Evolutionary conservation across 2,113 vertebrate species (phyloP).

Genomic region (Xiphophorus couchianus): DNA sequence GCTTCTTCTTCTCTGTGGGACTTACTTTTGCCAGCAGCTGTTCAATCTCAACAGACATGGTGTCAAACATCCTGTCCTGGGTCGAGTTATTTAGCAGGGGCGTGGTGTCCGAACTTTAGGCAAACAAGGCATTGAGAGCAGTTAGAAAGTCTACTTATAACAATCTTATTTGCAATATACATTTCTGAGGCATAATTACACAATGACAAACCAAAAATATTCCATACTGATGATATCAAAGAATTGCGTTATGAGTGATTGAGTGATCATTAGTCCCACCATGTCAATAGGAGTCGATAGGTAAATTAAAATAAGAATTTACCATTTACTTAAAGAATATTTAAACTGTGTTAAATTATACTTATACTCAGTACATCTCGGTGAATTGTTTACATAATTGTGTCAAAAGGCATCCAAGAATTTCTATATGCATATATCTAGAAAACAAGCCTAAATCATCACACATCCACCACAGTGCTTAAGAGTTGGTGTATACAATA

Average conservation of each 20-base stretch:
- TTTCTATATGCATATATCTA: not conserved
- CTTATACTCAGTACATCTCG: too few relatives aligned
- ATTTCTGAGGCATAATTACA: not conserved
- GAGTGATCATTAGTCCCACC: not conserved
- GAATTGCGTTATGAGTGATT: not conserved
- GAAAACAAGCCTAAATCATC: not conserved
- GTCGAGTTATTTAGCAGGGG: slow-evolving; percentile 96
- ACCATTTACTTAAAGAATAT: not conserved
- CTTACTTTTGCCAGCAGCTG: slow-evolving; percentile 95
- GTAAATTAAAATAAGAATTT: not conserved
- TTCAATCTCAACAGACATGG: slow-evolving; percentile 98
- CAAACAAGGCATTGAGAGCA: slow-evolving; percentile 2
- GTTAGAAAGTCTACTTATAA: not conserved
- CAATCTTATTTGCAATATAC: not conserved
- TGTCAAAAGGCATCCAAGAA: too few relatives aligned
- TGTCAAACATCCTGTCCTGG: slow-evolving; percentile 99
- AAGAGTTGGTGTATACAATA: not conserved
- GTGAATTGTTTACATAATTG: too few relatives aligned
- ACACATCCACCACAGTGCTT: not conserved
- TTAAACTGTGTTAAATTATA: not conserved
- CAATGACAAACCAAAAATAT: not conserved
- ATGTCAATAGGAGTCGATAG: not conserved
- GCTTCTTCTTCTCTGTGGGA: not conserved
- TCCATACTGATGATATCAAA: not conserved
- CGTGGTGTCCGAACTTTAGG: slow-evolving; percentile 91